Conservation (phyloP, 2,797 vertebrate species). For the Harpagifer antarcticus region DNA sequence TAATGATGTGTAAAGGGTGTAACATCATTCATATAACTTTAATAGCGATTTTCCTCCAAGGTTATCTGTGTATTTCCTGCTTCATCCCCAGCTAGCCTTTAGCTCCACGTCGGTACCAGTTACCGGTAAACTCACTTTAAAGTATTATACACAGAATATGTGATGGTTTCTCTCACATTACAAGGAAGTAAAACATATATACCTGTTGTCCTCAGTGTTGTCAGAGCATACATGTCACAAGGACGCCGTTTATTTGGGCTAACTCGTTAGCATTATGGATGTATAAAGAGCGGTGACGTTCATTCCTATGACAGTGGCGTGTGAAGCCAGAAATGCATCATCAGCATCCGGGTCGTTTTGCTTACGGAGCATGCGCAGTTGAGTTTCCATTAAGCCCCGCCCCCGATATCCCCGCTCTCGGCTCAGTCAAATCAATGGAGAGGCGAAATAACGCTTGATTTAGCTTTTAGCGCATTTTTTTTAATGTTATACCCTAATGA, state of each 20-base stretch:
- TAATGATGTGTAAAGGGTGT: accelerated
- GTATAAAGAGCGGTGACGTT: too few species aligned
- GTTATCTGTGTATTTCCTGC: neutral
- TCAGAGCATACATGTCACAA: conserved; percentile 5
- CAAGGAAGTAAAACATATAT: neutral
- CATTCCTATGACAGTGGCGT: too few species aligned
- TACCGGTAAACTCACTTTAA: conserved; percentile 3
- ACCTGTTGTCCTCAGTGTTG: conserved; percentile 34
- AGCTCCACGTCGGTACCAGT: conserved; percentile 36
- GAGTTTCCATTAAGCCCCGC: too few species aligned
- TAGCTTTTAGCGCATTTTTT: too few species aligned
- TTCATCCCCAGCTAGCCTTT: conserved; percentile 5
- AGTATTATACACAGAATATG: neutral
- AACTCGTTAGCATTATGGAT: conserved; percentile 3
- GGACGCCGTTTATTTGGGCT: neutral
- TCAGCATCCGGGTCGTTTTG: too few species aligned
- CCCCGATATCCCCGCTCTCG: too few species aligned
- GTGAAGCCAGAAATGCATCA: too few species aligned
- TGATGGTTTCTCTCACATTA: neutral
- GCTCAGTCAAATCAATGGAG: too few species aligned
- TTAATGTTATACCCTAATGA: too few species aligned
- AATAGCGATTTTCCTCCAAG: neutral
- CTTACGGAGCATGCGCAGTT: too few species aligned
- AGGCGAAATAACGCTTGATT: too few species aligned
- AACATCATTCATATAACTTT: neutral